These are phyloP conservation scores for Beris chalybata DNA, from an alignment of 2,888 invertebrate species.

Conservation along the genomic window DNA sequence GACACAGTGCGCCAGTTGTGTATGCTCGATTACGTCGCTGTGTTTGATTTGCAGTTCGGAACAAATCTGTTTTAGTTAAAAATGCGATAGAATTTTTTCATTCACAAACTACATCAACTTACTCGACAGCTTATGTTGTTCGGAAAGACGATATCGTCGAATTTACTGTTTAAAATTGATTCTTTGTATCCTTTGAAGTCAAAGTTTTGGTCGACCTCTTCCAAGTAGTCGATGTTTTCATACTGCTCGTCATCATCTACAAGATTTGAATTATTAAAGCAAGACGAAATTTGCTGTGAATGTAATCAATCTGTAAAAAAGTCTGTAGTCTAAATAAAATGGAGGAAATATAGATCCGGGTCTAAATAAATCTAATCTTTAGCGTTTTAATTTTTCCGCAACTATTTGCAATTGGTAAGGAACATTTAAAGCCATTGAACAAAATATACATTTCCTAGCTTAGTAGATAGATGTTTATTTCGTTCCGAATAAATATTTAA, in stretches of 20 bases:
- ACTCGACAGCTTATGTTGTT: conserved; percentile 39
- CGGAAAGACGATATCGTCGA: conserved; percentile 37
- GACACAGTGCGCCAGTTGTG: conserved; percentile 27
- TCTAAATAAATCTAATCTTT: no score
- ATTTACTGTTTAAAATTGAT: conserved; percentile 31
- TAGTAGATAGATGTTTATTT: no score
- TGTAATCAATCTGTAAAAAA: no score
- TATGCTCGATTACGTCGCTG: conserved; percentile 35
- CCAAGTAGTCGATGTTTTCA: conserved; percentile 34
- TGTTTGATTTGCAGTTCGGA: conserved; percentile 35
- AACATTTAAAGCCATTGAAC: no score
- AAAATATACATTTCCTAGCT: no score
- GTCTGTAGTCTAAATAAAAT: no score
- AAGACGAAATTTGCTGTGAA: no score
- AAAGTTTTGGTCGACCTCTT: conserved; percentile 31
- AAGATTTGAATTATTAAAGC: no score
- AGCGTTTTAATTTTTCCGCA: no score
- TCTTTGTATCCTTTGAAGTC: conserved; percentile 33
- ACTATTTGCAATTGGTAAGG: no score
- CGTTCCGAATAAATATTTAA: no score
- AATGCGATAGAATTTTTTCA: background rate
- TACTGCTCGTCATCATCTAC: conserved; percentile 11
- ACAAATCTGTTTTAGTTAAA: conserved; percentile 34
- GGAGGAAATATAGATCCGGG: no score
- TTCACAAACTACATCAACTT: background rate